Percentiles rank a stretch among this genome's conserved stretches.
phyloP scores from a whole-genome alignment of 1,140 invertebrate genomes.

The Lepidurus packardi region DNA sequence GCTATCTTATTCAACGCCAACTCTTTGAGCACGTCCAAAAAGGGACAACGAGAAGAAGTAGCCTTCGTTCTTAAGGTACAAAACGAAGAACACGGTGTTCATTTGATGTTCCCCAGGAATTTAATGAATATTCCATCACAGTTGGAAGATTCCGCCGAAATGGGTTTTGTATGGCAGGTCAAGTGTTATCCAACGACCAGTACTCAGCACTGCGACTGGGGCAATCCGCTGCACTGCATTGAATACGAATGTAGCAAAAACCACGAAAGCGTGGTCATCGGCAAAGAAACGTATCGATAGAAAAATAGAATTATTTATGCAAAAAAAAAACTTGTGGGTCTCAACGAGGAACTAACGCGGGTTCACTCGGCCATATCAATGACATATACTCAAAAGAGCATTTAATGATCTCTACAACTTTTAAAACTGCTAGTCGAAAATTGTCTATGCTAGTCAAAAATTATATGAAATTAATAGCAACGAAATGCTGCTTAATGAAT shows the following conservation, averaged over 20 bases:
- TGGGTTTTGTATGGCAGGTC: slow-evolving; percentile 51
- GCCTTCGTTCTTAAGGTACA: slow-evolving; percentile 46
- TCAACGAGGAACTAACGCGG: neutral
- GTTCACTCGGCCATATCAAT: neutral
- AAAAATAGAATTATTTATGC: neutral
- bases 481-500: no score
- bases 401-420: no score
- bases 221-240: slow-evolving; percentile 51
- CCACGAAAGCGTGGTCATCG: slow-evolving; percentile 44
- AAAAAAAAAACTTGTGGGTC: neutral
- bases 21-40: slow-evolving; percentile 43
- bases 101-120: neutral
- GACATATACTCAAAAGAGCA: no score
- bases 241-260: slow-evolving; percentile 52
- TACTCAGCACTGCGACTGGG: slow-evolving; percentile 52
- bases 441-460: no score
- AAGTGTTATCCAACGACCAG: slow-evolving; percentile 52
- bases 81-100: neutral
- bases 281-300: slow-evolving; percentile 49
- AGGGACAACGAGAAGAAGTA: slow-evolving; percentile 48
- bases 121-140: slow-evolving; percentile 24
- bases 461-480: no score
- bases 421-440: no score
- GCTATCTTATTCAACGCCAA: slow-evolving; percentile 48
- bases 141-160: slow-evolving; percentile 46